Percentiles rank a stretch among this genome's conserved stretches.
phyloP scores from a whole-genome alignment of 2,888 invertebrate species.

The Drosophila kokeensis region DNA sequence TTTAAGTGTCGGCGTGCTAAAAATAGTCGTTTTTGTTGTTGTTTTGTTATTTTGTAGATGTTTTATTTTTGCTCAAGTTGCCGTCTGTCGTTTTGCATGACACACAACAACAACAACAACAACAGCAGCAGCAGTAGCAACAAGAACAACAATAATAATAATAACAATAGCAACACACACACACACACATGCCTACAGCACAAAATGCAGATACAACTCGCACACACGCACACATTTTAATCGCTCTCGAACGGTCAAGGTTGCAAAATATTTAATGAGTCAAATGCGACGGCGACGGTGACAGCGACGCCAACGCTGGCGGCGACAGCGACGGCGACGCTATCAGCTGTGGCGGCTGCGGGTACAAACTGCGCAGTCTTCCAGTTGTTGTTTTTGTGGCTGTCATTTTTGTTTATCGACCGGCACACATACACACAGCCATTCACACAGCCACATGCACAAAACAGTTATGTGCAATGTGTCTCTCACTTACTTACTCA shows the following conservation, averaged over 20 bases:
- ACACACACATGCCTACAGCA: conserved; percentile 42
- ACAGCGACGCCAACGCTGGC: conserved; percentile 23
- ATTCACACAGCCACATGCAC: conserved; percentile 14
- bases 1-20: background rate
- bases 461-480: conserved; percentile 43
- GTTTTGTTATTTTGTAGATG: conserved; percentile 1
- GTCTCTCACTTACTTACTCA: conserved; percentile 3
- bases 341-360: conserved; percentile 59
- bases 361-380: conserved; percentile 42
- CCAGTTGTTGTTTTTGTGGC: conserved; percentile 39
- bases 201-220: conserved; percentile 13
- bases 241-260: conserved; percentile 82
- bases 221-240: conserved; percentile 61
- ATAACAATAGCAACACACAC: conserved; percentile 18
- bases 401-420: conserved; percentile 66
- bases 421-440: conserved; percentile 31
- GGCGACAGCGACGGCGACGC: conserved; percentile 22
- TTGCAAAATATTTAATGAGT: conserved; percentile 81
- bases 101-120: conserved; percentile 42
- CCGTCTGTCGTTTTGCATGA: conserved; percentile 32
- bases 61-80: conserved; percentile 33
- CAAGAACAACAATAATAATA: conserved; percentile 1
- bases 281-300: conserved; percentile 61
- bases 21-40: background rate
- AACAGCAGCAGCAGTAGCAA: conserved; percentile 7